These are phyloP conservation scores for Trididemnum clinides DNA, from an alignment of 23 tunicate species.

Conservation along the genomic window DNA sequence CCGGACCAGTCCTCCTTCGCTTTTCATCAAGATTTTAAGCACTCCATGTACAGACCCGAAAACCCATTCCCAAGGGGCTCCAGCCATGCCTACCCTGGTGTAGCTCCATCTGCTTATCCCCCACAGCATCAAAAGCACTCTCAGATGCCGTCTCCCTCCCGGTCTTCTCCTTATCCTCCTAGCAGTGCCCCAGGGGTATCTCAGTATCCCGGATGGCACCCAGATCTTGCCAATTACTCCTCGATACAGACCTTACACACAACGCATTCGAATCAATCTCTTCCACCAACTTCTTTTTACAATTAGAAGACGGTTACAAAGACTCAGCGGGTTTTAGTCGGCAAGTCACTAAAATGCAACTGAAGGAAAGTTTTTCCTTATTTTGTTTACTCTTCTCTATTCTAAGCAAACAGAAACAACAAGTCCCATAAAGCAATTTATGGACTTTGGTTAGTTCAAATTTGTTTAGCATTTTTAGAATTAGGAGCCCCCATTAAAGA, in stretches of 20 bases:
- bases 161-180: constrained; percentile 64
- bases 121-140: constrained; percentile 44
- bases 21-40: constrained; percentile 67
- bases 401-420: no score
- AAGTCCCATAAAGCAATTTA: no score
- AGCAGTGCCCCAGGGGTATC: constrained; percentile 24
- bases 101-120: constrained; percentile 28
- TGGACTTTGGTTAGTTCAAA: no score
- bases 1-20: constrained; percentile 80
- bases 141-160: constrained; percentile 43
- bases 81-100: constrained; percentile 52
- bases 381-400: no score
- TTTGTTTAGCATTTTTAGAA: no score
- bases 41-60: constrained; percentile 60
- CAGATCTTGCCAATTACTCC: constrained; percentile 38
- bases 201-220: constrained; percentile 68
- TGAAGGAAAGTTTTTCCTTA: no score
- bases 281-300: constrained; percentile 94
- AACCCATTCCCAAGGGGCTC: constrained; percentile 38
- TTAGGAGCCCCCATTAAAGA: no score
- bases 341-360: no score
- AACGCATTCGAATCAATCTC: constrained; percentile 61
- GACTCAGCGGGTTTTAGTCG: no score
- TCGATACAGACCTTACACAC: constrained; percentile 30
- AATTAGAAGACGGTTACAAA: no score